Evolutionary conservation across 2,797 vertebrate genomes (phyloP), one percentile per base, ranked within the genome.

Genomic region (Cygnus olor): DNA sequence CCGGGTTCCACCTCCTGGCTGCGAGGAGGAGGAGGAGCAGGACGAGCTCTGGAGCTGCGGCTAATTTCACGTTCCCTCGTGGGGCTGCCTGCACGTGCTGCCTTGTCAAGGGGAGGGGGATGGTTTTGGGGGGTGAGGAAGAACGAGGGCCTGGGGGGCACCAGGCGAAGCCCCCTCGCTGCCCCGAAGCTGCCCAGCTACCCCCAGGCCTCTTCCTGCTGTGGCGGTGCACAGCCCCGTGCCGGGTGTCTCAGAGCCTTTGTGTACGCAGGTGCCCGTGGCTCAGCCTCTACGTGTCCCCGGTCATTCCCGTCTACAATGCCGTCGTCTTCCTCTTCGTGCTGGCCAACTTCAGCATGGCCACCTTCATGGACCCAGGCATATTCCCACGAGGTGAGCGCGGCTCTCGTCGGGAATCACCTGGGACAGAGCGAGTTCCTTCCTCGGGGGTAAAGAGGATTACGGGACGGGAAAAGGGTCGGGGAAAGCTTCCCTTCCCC

Each of bases 301-400:
- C 98, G 17, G 81, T 97, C 96, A 98, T 99, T 97, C 99, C 98
- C 7, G 95, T 99, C 96, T 99, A 99, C 98, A 98, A 98, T 97
- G 98, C 97, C 0, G 96, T 99, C 63, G 98, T 99, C 97, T 99
- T 99, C 97, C 98, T 99, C 95, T 99, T 99, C 63, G 99, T 99
- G 72, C 98, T 99, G 96, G 99, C 99, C 97, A 99, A 99, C 98
- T 99, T 99, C 98, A 99, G 98, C 96, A 99, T 99, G 99, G 99
- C 99, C 95, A 99, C 99, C 53, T 99, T 99, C 97, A 99, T 99
- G 99, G 99, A 99, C 97, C 99, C 99, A 2, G 99, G 99, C 90
- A 98, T 99, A 96, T 99, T 99, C 96, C 99, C 99, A 3, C 98
- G 99, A 99, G 99, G 99, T 99, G 97, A 97, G 97, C 90, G 65